Evolutionary conservation across 2,797 vertebrate species (phyloP), one percentile per base, ranked within the genome.

Genomic region (Fundulus diaphanus): DNA sequence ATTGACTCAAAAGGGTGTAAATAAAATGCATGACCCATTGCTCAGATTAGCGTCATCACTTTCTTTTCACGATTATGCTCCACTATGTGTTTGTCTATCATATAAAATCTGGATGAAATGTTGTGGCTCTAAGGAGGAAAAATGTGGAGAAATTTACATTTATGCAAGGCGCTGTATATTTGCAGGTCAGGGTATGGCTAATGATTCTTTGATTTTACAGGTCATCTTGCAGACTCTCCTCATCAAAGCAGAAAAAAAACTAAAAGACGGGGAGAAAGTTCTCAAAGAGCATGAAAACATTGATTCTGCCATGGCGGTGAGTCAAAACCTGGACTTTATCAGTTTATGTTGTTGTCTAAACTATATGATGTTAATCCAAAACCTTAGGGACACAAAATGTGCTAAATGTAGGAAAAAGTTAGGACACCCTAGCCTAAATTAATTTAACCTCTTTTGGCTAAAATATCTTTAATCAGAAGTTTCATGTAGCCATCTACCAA

Each of bases 221-320:
- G 79, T 89, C 13, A 92, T 93, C 54, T 90, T 96, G 27, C 89
- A 92, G 70, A 86, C 71, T 0, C 90, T 94, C 70, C 88, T 94
- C 33, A 73, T 72, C 72, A 94, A 90, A 87, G 92, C 93, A 70
- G 89, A 94, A 24, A 91, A 91, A 33, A 95, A 95, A 80, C 33
- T 94, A 33, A 90, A 70, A 73, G 80, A 91, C 16, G 93, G 89
- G 27, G 87, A 92, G 69, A 82, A 33, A 69, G 89, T 92, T 63
- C 90, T 94, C 22, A 88, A 89, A 82, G 92, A 94, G 31, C 89
- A 93, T 22, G 88, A 93, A 80, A 83, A 84, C 8, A 73, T 88
- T 1, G 88, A 93, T 69, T 83, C 52, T 52, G 81, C 48, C 31
- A 73, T 94, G 73, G 79, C 68, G 46, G 94, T 95, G 85, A 93